Evolutionary conservation across 1,140 invertebrate genomes (phyloP).

Genomic region (Camponotus pennsylvanicus): DNA sequence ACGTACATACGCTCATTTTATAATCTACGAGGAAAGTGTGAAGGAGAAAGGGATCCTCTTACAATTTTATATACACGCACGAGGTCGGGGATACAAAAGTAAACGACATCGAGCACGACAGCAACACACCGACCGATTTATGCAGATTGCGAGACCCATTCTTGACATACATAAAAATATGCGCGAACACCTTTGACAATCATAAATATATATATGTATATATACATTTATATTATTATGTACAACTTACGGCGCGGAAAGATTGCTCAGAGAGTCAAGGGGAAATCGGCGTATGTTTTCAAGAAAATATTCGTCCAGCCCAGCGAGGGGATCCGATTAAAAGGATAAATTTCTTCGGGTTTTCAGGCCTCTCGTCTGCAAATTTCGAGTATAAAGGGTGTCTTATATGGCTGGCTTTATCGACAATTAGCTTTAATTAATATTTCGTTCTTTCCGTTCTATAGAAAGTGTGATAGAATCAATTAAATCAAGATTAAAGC

Average conservation of each 20-base stretch:
- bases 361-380: neutral
- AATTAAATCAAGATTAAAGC: conserved; percentile 6
- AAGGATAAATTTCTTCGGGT: conserved; percentile 26
- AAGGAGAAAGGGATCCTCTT: neutral
- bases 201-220: conserved; percentile 50
- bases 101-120: conserved; percentile 37
- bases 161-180: conserved; percentile 42
- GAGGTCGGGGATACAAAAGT: conserved; percentile 37
- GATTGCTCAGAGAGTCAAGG: neutral
- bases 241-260: conserved; percentile 37
- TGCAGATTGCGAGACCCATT: conserved; percentile 26
- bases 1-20: neutral
- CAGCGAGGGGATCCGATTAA: conserved; percentile 9
- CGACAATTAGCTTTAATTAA: neutral
- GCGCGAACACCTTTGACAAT: conserved; percentile 52
- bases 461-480: neutral
- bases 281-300: conserved; percentile 7
- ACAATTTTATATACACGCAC: neutral
- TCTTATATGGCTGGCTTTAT: conserved; percentile 9
- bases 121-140: conserved; percentile 48
- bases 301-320: conserved; percentile 49
- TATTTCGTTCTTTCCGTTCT: neutral
- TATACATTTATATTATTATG: conserved; percentile 59
- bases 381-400: neutral
- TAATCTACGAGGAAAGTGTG: neutral